These are phyloP conservation scores for Enoplosus armatus DNA, from an alignment of 2,797 vertebrate genomes.

Conservation along the genomic window DNA sequence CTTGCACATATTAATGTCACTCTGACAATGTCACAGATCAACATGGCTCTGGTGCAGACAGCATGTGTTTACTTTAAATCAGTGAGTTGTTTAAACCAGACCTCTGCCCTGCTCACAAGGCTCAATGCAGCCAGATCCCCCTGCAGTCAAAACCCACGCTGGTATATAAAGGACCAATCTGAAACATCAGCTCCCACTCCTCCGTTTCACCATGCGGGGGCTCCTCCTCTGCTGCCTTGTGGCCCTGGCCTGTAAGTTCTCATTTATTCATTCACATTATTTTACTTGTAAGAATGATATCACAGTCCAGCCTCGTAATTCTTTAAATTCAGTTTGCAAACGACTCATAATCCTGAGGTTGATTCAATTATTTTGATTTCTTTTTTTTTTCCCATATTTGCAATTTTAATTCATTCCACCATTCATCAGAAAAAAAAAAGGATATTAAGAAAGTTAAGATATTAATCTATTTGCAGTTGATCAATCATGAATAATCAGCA, in stretches of 20 bases:
- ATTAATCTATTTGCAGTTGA: background rate
- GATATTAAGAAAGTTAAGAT: background rate
- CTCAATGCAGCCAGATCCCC: background rate
- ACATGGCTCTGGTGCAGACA: slow-evolving; percentile 18
- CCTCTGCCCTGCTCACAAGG: slow-evolving; percentile 12
- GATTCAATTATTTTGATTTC: background rate
- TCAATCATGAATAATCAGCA: background rate
- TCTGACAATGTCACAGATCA: slow-evolving; percentile 79
- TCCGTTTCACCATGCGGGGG: slow-evolving; percentile 73
- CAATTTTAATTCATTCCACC: background rate
- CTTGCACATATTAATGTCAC: slow-evolving; percentile 64
- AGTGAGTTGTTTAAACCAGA: slow-evolving; percentile 7
- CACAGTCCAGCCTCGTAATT: background rate
- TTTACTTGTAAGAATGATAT: background rate
- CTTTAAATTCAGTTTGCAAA: too few relatives aligned
- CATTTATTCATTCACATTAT: background rate
- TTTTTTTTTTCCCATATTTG: background rate
- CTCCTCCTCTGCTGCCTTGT: slow-evolving; percentile 80
- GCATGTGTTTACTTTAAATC: slow-evolving; percentile 53
- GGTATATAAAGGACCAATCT: slow-evolving; percentile 69
- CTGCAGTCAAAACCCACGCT: slow-evolving; percentile 23
- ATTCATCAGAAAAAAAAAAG: background rate
- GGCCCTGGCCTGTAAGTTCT: slow-evolving; percentile 81
- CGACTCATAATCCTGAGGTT: background rate
- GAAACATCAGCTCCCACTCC: slow-evolving; percentile 39